A percentile compares a stretch with the other conserved stretches of the same genome.
phyloP scores from a whole-genome alignment of 2,113 vertebrate species.

The Stomatorhinus ivindoensis region DNA sequence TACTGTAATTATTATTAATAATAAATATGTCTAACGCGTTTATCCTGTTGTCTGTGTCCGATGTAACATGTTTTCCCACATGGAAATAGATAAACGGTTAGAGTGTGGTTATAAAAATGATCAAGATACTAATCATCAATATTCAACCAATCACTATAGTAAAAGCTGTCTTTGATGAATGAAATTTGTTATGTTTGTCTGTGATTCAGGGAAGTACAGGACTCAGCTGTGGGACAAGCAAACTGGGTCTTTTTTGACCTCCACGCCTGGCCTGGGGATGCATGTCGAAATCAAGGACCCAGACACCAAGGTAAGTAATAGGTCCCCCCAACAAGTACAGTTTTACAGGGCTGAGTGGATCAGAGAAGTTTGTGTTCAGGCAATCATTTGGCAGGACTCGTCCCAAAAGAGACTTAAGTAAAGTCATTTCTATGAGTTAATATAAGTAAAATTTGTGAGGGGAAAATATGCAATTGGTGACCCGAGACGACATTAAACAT shows the following conservation, averaged over 20 bases:
- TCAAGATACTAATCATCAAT: neutral
- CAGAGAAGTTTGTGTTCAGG: neutral
- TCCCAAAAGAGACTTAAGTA: neutral
- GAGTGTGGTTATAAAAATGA: neutral
- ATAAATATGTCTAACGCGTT: neutral
- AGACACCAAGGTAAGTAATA: constrained; percentile 74
- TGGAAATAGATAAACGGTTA: neutral
- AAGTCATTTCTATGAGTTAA: neutral
- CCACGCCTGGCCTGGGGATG: constrained; percentile 87
- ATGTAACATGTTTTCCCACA: neutral
- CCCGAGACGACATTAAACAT: neutral
- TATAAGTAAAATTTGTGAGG: neutral
- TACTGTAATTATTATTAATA: neutral
- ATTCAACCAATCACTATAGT: neutral
- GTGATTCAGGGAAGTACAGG: constrained; percentile 73
- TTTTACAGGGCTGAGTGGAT: neutral
- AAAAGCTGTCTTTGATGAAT: neutral
- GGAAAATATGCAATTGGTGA: neutral
- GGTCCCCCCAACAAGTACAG: too few species aligned
- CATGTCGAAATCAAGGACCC: constrained; percentile 91
- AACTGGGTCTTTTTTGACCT: constrained; percentile 69
- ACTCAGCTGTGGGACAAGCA: constrained; percentile 92
- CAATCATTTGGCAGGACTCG: neutral
- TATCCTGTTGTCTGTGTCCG: neutral
- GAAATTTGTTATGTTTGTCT: neutral